These are phyloP conservation scores for Palaemon carinicauda DNA, from an alignment of 1,140 invertebrate genomes.

Conservation along the genomic window DNA sequence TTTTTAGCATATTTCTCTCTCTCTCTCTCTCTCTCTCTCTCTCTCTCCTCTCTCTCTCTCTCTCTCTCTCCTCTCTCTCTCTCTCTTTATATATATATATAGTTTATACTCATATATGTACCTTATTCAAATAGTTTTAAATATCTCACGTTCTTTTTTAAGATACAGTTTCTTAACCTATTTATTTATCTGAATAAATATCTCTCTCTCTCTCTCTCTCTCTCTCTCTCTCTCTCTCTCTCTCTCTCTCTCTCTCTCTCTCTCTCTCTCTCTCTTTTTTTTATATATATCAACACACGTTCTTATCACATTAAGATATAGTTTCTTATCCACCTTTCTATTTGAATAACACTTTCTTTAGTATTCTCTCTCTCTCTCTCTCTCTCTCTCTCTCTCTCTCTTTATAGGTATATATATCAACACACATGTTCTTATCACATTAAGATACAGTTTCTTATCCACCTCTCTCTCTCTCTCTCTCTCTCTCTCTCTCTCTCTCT, in stretches of 20 bases:
- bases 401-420: no score
- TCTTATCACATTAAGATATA: no score
- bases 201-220: not conserved
- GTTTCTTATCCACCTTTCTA: not conserved
- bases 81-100: not conserved
- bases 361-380: not conserved
- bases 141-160: no score
- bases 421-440: no score
- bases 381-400: not conserved
- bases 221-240: not conserved
- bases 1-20: not conserved
- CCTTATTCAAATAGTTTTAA: no score
- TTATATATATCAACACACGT: not conserved
- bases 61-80: not conserved
- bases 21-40: not conserved
- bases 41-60: not conserved
- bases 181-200: no score
- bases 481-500: no score
- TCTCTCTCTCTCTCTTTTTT: not conserved
- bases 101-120: no score
- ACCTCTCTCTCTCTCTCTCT: no score
- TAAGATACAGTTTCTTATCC: no score
- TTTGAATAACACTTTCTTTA: not conserved
- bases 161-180: no score
- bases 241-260: not conserved